Base-by-base conservation (phyloP, 2,113 vertebrate genomes). In the Emydura subglobosa region DNA sequence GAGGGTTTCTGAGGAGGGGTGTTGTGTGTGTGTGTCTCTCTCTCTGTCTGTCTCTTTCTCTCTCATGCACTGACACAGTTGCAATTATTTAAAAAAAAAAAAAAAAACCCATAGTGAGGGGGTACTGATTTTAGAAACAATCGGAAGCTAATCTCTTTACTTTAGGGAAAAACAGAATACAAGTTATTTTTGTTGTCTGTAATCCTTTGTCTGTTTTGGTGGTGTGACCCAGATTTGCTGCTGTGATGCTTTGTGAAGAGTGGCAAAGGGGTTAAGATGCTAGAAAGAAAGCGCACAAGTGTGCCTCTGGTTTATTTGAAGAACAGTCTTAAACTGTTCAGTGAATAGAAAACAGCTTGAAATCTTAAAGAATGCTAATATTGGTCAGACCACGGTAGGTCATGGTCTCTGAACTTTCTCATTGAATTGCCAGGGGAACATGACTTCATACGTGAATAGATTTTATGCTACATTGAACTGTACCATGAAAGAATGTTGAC, bases 151-250 rank as follows among this genome's bases (percentile, higher is more conserved):
- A 95, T 97, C 95, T 97, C 92, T 92, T 92, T 93, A 94, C 76
- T 86, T 80, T 84, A 86, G 92, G 82, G 4, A 78, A 84, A 74
- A 91, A 91, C 83, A 95, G 95, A 94, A 84, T 82, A 83, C 42
- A 4, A 96, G 91, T 82, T 21, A 87, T 91, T 76, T n/a, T 82
- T 80, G 68, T 91, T 87, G 90, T 96, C 59, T 53, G 72, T 87
- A 85, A 95, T 84, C 53, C 24, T 74, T 82, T 90, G 84, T 97
- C 95, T 92, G 95, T 94, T 94, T 94, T 24, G 59, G 92, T 72
- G 90, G 89, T 57, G 83, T 93, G 95, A 96, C 96, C 95, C 96
- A 97, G 92, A 97, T 96, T 90, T 93, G 83, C 79, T 79, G 87
- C 91, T 94, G 93, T 92, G 92, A 74, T 13, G 81, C 91, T 86